Base-by-base conservation (phyloP, 1,140 invertebrate species). In the Drosophila equinoxialis region DNA sequence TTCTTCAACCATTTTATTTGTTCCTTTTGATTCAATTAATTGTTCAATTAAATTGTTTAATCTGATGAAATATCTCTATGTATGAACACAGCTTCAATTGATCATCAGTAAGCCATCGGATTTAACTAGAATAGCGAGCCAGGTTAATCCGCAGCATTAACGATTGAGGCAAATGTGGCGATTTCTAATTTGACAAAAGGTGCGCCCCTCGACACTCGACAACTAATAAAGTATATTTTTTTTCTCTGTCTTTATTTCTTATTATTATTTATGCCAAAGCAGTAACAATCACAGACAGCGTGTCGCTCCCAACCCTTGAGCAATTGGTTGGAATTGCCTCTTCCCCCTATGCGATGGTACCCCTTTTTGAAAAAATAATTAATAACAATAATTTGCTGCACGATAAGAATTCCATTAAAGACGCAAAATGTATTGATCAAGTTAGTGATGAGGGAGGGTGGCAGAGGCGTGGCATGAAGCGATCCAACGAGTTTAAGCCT, bases 321-420 rank as follows among this genome's bases (percentile, higher is more conserved):
- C 83, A 79, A 89, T 89, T 87, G 83, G 71, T 58, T 62, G 62
- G 57, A 8, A 30, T 57, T 60, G 48, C 33, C 63, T 5, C 8
- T 13, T 61, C 39, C 11, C 17, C 14, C 14, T 13, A 10, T 11
- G 7, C 11, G 11, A 10, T 11, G 37, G 37, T 3, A 8, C 45
- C 45, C 8, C 45, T 11, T 8, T 78, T 83, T 89, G 78, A 79
- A 23, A 79, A 89, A 76, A 89, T 90, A 89, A 89, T 89, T 89
- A 89, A 89, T 89, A 89, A 90, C 84, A 89, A 89, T 89, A 90
- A 89, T 89, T 89, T 89, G 85, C 85, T 69, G 83, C 85, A 90
- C 85, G 85, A 89, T 89, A 89, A 89, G 85, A 90, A 89, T 90
- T 90, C 85, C 85, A 89, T 89, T 89, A 89, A 89, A 90, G 74